Evolutionary conservation across 1,140 invertebrate species (phyloP), one percentile per base, ranked within the genome.

Genomic region (Drosophila tropicalis): DNA sequence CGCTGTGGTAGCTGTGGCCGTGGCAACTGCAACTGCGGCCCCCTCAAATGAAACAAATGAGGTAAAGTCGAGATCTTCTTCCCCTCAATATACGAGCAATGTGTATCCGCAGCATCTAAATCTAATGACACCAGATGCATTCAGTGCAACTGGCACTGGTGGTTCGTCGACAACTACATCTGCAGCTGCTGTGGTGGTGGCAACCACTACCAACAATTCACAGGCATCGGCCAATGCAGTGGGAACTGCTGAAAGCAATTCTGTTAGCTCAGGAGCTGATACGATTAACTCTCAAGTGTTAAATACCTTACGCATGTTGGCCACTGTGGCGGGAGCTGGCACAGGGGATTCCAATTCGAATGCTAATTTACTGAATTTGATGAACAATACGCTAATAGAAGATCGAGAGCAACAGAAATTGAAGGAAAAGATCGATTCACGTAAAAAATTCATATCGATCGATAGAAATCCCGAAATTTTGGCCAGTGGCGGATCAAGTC

Each of bases 41-140:
- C 81, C 79, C 0, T 72, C 75, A 36, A 76, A 79, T 19, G 85
- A 84, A 1, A 22, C 69, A 10, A 15, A 62, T 7, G 39, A 68
- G 17, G 36, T 58, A 6, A 78, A 89, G 58, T 89, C 90, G 0
- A 81, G 74, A 2, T 86, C 84, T 0, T 7, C 71, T n/a, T 86
- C 85, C 5, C 90, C 90, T 2, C 84, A 89, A 25, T 79, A 70
- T 62, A 22, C 56, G 7, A 69, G 69, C 44, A 76, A 67, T 90
- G 92, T 76, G 75, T 97, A 96, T 82, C 68, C 70, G 4, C 83
- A 70, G 44, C 55, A 51, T 51, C 44, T 86, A 17, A 86, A 80
- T 69, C 93, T 98, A 1, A 96, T 98, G 94, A 97, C 97, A 1
- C 97, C 97, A 0, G 97, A 98, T 91, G 97, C 96, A 5, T 98